Conservation (phyloP, 2,888 invertebrate species). For the Lepidochrysops patricia region DNA sequence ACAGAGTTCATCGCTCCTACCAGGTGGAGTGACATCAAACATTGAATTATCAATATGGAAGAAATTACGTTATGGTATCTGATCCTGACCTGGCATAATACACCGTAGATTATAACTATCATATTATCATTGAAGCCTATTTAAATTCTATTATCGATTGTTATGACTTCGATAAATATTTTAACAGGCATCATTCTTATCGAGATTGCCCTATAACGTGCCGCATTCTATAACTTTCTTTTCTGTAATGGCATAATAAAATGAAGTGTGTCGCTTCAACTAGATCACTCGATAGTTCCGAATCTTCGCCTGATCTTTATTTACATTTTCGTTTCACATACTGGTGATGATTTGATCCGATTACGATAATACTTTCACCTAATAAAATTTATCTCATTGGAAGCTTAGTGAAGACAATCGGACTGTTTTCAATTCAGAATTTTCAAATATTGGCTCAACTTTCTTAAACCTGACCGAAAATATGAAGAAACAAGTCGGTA, state of each 20-base stretch:
- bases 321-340: neutral
- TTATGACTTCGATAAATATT: constrained; percentile 9
- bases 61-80: constrained; percentile 50
- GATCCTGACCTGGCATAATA: constrained; percentile 65
- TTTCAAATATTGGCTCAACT: no score
- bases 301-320: neutral
- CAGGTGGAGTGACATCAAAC: constrained; percentile 63
- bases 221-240: neutral
- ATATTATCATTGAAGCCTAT: constrained; percentile 34
- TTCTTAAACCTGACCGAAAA: no score
- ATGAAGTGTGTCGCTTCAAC: neutral
- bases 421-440: neutral
- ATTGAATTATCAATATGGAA: constrained; percentile 60
- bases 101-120: constrained; percentile 51
- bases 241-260: neutral
- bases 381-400: neutral
- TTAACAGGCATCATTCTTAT: neutral
- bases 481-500: no score
- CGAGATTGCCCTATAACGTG: constrained; percentile 19
- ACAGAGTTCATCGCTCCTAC: constrained; percentile 48
- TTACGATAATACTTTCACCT: neutral
- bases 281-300: neutral
- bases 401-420: no score
- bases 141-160: constrained; percentile 28
- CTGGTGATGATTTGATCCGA: neutral